phyloP scores from a whole-genome alignment of 2,797 vertebrate genomes.

The Novumbra hubbsi region DNA sequence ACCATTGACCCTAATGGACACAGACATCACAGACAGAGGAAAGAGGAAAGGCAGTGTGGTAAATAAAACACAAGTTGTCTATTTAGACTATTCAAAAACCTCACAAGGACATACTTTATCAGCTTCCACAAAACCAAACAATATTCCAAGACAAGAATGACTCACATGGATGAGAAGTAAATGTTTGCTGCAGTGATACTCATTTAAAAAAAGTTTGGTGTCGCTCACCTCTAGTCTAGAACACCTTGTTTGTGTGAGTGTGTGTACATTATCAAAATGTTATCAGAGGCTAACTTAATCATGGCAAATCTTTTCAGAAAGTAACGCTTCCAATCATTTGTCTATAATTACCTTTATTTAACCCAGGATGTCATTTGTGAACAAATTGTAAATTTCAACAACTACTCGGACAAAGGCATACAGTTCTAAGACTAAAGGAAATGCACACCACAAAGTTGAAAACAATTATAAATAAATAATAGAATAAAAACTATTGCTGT shows the following conservation, averaged over 20 bases:
- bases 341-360: no score
- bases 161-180: background rate
- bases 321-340: no score
- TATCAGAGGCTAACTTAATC: no score
- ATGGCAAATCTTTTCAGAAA: no score
- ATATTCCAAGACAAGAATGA: conserved; percentile 30
- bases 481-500: no score
- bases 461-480: no score
- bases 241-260: background rate
- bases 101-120: conserved; percentile 52
- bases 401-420: no score
- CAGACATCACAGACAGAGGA: conserved; percentile 47
- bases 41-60: conserved; percentile 31
- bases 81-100: conserved; percentile 61
- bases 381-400: no score
- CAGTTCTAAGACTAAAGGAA: no score
- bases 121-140: conserved; percentile 38
- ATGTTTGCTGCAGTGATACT: conserved; percentile 21
- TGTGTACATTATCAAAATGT: background rate
- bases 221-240: background rate
- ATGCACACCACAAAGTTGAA: no score
- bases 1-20: conserved; percentile 20
- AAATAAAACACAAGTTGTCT: conserved; percentile 52
- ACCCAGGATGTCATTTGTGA: no score
- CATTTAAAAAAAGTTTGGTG: background rate